Conservation (phyloP, 2,888 invertebrate genomes). For the Enchytraeus crypticus region DNA sequence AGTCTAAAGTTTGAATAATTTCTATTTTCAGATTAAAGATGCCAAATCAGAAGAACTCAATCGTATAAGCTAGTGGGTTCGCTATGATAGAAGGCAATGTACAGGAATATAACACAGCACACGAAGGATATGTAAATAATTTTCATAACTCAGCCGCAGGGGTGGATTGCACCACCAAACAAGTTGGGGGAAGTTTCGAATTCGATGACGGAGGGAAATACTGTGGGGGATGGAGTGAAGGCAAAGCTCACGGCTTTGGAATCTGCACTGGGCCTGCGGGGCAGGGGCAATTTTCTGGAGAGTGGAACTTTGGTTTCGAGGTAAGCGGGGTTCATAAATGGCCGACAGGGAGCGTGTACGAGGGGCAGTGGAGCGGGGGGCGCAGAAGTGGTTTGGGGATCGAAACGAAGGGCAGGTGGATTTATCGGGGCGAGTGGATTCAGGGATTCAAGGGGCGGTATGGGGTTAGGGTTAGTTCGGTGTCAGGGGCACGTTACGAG, state of each 20-base stretch:
- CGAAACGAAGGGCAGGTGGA: slow-evolving; percentile 91
- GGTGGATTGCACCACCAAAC: no score
- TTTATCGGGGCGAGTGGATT: slow-evolving; percentile 97
- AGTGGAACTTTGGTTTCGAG: slow-evolving; percentile 99
- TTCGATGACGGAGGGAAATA: slow-evolving; percentile 99
- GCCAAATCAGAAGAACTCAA: no score
- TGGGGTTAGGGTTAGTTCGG: slow-evolving; percentile 88
- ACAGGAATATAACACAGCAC: no score
- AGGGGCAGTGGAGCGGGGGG: slow-evolving; percentile 99
- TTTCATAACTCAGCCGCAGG: no score
- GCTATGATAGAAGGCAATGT: no score
- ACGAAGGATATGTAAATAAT: no score
- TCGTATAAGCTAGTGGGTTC: no score
- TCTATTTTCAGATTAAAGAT: no score
- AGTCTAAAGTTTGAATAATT: no score
- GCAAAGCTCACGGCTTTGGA: slow-evolving; percentile 97
- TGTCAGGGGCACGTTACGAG: slow-evolving; percentile 61
- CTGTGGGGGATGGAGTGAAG: slow-evolving; percentile 99
- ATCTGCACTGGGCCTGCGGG: slow-evolving; percentile 82
- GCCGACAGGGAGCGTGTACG: slow-evolving; percentile 87
- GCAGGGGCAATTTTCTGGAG: slow-evolving; percentile 96
- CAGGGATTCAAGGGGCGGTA: slow-evolving; percentile 97
- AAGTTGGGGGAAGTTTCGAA: slow-evolving; percentile 92
- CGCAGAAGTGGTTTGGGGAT: slow-evolving; percentile 95
- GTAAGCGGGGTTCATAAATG: slow-evolving; percentile 73